Evolutionary conservation across 30 jellyfish, hydroid and myxozoan species (phyloP).

Genomic region (Aurelia aurita): DNA sequence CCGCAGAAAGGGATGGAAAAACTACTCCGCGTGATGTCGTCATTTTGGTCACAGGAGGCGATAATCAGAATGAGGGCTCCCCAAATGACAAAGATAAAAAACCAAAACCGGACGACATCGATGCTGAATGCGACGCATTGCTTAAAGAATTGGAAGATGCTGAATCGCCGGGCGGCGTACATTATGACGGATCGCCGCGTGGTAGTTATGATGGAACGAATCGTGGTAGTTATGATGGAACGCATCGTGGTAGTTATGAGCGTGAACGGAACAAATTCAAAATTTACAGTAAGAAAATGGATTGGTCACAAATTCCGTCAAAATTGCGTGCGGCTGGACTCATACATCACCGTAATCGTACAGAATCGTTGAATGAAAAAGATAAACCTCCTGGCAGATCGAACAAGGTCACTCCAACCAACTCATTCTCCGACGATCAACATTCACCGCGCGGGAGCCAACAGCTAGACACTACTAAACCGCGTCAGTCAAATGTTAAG

Average conservation of each 20-base stretch:
- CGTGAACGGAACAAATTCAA: constrained; percentile 36
- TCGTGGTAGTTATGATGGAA: too few species aligned
- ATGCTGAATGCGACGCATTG: constrained; percentile 30
- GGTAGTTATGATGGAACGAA: not conserved
- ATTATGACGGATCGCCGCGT: constrained; percentile 27
- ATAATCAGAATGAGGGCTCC: not conserved
- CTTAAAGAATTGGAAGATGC: constrained; percentile 44
- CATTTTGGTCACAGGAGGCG: too few species aligned
- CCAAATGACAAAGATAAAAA: constrained; percentile 8
- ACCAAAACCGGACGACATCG: not conserved
- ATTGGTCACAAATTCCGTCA: constrained; percentile 89
- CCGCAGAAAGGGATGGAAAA: not conserved
- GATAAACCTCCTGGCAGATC: constrained; percentile 16
- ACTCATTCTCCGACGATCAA: too few species aligned
- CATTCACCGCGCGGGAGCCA: not conserved
- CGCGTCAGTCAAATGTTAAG: constrained; percentile 43
- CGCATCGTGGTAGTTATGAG: not conserved
- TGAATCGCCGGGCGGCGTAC: too few species aligned
- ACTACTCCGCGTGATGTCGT: too few species aligned
- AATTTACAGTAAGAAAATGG: constrained; percentile 59
- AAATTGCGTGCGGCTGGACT: constrained; percentile 69
- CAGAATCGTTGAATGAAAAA: not conserved
- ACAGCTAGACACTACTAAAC: not conserved
- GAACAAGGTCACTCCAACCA: constrained; percentile 52
- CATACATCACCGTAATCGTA: constrained; percentile 4